A percentile compares a stretch with the other conserved stretches of the same genome.
These are phyloP conservation scores for Oophaga pumilio DNA, from an alignment of 2,113 vertebrate genomes.

Conservation along the genomic window DNA sequence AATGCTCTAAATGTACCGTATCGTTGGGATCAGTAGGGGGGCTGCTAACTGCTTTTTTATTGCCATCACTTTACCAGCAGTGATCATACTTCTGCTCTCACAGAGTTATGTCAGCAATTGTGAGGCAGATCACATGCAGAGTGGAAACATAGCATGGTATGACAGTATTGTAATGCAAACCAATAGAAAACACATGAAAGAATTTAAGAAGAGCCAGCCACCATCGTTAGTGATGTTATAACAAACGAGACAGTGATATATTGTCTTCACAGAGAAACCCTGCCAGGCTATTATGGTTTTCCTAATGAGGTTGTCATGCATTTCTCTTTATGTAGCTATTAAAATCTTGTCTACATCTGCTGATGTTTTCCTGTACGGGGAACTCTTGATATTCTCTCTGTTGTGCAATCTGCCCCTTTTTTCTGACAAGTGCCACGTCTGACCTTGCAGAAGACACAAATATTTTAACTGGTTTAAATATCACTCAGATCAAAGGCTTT, in stretches of 20 bases:
- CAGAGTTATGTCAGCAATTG: slow-evolving; percentile 78
- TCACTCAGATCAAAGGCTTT: slow-evolving; percentile 54
- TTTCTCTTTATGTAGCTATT: slow-evolving; percentile 76
- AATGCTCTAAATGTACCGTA: slow-evolving; percentile 84
- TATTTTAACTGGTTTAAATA: slow-evolving; percentile 56
- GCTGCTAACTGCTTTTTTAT: slow-evolving; percentile 83
- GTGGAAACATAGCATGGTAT: slow-evolving; percentile 70
- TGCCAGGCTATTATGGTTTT: slow-evolving; percentile 69
- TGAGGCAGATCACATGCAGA: slow-evolving; percentile 77
- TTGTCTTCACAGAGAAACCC: slow-evolving; percentile 71
- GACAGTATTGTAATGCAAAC: slow-evolving; percentile 70
- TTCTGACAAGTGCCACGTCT: slow-evolving; percentile 55
- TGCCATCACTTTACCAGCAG: slow-evolving; percentile 75
- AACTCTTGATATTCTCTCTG: slow-evolving; percentile 57
- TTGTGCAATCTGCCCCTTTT: slow-evolving; percentile 53
- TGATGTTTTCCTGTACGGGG: slow-evolving; percentile 63
- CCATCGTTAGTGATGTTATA: slow-evolving; percentile 65
- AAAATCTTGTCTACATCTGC: slow-evolving; percentile 79
- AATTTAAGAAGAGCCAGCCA: slow-evolving; percentile 66
- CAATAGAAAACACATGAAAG: slow-evolving; percentile 70
- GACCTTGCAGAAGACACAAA: slow-evolving; percentile 19
- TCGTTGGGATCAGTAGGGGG: slow-evolving; percentile 76
- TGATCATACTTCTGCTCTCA: slow-evolving; percentile 71
- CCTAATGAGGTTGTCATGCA: slow-evolving; percentile 79
- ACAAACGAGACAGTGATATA: slow-evolving; percentile 75